Percentiles rank a stretch among this genome's conserved stretches.
phyloP scores from a whole-genome alignment of 2,797 vertebrate species.

The Pangasius larnaudii region DNA sequence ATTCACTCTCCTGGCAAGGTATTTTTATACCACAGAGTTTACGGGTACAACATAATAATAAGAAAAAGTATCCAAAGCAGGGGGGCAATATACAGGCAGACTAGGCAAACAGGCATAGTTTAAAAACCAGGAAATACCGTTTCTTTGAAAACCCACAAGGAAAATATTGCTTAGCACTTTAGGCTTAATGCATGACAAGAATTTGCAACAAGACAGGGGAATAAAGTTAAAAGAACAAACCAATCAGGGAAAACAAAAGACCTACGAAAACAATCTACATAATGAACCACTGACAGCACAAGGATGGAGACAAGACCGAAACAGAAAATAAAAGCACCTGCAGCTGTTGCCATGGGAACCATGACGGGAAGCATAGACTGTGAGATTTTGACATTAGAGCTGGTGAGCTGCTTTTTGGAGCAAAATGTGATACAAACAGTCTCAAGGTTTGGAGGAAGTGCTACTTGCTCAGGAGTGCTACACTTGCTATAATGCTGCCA shows the following conservation, averaged over 20 bases:
- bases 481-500: not conserved
- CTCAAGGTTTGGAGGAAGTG: not conserved
- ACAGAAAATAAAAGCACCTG: slow-evolving; percentile 34
- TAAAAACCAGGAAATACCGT: not conserved
- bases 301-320: not conserved
- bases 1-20: not conserved
- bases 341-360: slow-evolving; percentile 18
- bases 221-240: not conserved
- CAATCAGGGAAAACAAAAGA: slow-evolving; percentile 17
- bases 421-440: not conserved
- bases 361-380: not conserved
- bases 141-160: not conserved
- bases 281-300: not conserved
- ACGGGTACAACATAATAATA: not conserved
- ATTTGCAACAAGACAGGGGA: not conserved
- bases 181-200: not conserved
- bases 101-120: not conserved
- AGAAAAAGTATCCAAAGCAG: not conserved
- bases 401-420: not conserved
- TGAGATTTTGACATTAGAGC: slow-evolving; percentile 13
- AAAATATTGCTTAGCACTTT: not conserved
- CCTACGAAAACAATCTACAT: not conserved
- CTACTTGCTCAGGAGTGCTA: not conserved
- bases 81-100: not conserved
- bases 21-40: not conserved